Percentiles rank a stretch among this genome's conserved stretches.
These are phyloP conservation scores for Nomada ferruginata DNA, from an alignment of 2,888 invertebrate species.

Conservation along the genomic window DNA sequence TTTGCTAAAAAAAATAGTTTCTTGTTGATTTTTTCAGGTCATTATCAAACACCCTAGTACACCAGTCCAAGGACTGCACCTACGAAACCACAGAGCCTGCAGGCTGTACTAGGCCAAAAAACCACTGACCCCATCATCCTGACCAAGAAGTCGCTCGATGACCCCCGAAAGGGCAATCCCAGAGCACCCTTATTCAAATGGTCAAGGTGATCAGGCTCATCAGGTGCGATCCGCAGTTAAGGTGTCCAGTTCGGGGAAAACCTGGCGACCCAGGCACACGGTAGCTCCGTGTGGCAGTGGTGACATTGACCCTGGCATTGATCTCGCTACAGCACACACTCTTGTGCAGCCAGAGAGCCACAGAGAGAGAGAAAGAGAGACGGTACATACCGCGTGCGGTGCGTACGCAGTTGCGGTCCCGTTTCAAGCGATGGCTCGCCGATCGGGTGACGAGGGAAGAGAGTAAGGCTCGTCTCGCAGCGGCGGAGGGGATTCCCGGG, in stretches of 20 bases:
- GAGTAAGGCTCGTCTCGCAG: conserved; percentile 59
- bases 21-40: no score
- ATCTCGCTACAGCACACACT: conserved; percentile 69
- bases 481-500: conserved; percentile 57
- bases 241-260: conserved; percentile 38
- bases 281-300: conserved; percentile 41
- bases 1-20: no score
- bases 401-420: conserved; percentile 63
- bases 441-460: conserved; percentile 60
- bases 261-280: conserved; percentile 36
- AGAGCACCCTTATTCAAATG: neutral
- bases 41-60: no score
- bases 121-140: no score
- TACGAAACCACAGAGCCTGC: no score
- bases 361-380: neutral
- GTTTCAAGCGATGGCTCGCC: conserved; percentile 54
- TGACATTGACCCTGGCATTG: conserved; percentile 83
- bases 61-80: no score
- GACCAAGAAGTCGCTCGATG: no score
- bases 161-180: neutral
- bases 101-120: no score
- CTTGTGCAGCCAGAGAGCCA: neutral
- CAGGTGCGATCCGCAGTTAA: neutral
- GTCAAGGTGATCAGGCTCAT: conserved; percentile 16
- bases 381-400: conserved; percentile 33